Evolutionary conservation across 2,797 vertebrate genomes (phyloP).

Genomic region (Peromyscus nudipes): DNA sequence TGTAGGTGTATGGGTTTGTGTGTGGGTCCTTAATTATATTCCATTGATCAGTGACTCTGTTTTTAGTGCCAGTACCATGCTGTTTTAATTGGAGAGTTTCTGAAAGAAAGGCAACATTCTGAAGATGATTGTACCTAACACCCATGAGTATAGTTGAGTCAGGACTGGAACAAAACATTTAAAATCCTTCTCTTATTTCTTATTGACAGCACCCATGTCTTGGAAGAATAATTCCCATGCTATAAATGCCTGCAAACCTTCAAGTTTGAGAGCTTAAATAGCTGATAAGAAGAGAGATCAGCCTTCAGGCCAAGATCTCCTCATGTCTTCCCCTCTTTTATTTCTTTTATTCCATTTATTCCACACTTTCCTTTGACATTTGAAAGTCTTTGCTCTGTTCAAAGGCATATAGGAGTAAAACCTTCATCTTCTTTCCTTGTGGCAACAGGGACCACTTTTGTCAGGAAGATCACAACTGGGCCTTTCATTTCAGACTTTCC

Average conservation of each 20-base stretch:
- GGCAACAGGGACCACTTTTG: background rate
- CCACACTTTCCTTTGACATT: conserved; percentile 50
- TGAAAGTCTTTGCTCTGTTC: conserved; percentile 53
- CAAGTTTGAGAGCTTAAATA: background rate
- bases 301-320: background rate
- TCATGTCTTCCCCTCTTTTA: background rate
- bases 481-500: conserved; percentile 55
- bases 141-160: background rate
- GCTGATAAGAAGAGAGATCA: background rate
- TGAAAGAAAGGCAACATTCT: background rate
- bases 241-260: background rate
- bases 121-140: background rate
- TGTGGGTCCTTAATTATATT: background rate
- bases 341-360: background rate
- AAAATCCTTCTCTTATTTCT: background rate
- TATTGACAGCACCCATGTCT: background rate
- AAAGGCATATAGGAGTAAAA: background rate
- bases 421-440: background rate
- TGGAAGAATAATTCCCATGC: background rate
- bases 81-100: background rate
- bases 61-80: background rate
- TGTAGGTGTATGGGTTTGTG: background rate
- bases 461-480: background rate
- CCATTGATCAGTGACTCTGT: too few species aligned
- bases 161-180: background rate